These are phyloP conservation scores for Mus minutoides DNA, from an alignment of 2,797 vertebrate species.

Conservation along the genomic window DNA sequence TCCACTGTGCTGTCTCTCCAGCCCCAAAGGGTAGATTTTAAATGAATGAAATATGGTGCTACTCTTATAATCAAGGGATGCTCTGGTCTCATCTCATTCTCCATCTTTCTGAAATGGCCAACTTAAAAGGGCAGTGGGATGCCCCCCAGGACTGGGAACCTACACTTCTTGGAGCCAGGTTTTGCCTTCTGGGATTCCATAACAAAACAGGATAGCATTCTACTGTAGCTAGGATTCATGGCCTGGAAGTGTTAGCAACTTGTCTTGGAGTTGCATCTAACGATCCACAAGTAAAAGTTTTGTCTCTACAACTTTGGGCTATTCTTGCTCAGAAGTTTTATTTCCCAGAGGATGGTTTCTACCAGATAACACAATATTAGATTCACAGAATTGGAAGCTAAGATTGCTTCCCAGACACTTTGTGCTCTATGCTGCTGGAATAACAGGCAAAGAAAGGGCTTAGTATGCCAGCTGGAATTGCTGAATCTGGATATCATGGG, in stretches of 20 bases:
- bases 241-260: background rate
- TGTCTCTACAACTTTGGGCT: background rate
- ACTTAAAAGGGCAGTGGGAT: background rate
- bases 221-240: background rate
- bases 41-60: background rate
- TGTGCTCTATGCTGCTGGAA: background rate
- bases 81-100: background rate
- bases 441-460: background rate
- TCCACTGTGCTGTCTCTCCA: background rate
- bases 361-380: background rate
- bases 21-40: background rate
- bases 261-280: background rate
- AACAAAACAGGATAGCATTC: background rate
- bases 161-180: background rate
- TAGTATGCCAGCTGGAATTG: background rate
- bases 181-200: background rate
- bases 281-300: background rate
- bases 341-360: conserved; percentile 12
- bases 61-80: background rate
- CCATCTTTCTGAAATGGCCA: background rate
- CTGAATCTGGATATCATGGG: background rate
- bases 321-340: background rate
- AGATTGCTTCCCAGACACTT: background rate
- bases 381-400: background rate
- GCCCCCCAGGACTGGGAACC: background rate